Conservation (phyloP, 2,888 invertebrate genomes). For the Chymomyza procnemis region DNA sequence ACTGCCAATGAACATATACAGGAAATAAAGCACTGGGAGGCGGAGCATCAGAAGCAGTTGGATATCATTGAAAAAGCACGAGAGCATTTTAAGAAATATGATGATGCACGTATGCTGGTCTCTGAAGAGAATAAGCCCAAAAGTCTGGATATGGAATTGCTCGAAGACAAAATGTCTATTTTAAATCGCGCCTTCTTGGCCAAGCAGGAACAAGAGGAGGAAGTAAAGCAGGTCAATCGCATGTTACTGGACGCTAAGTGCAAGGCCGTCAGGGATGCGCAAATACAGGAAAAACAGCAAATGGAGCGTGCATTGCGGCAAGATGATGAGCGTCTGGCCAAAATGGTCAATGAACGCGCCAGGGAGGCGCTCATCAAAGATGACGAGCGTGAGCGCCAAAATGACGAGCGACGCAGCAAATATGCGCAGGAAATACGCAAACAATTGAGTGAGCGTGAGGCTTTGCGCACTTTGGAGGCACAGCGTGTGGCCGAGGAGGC, state of each 20-base stretch:
- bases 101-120: constrained; percentile 62
- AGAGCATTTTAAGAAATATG: constrained; percentile 79
- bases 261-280: constrained; percentile 90
- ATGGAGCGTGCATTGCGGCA: constrained; percentile 69
- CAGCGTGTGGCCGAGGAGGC: constrained; percentile 77
- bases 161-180: constrained; percentile 79
- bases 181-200: constrained; percentile 80
- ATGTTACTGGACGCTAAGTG: constrained; percentile 91
- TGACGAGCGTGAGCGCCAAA: constrained; percentile 65
- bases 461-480: constrained; percentile 75
- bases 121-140: constrained; percentile 73
- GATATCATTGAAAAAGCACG: constrained; percentile 82
- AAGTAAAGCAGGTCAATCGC: constrained; percentile 86
- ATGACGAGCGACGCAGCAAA: constrained; percentile 62
- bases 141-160: constrained; percentile 64
- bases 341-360: constrained; percentile 74
- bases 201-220: constrained; percentile 80
- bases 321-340: constrained; percentile 76
- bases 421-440: constrained; percentile 76
- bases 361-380: constrained; percentile 70
- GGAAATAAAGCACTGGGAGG: constrained; percentile 78
- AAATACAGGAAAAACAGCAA: constrained; percentile 83
- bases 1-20: constrained; percentile 79
- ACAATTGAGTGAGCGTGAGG: constrained; percentile 75
- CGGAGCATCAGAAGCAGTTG: constrained; percentile 79